Conservation (phyloP, 2,113 vertebrate genomes). For the Meriones unguiculatus region DNA sequence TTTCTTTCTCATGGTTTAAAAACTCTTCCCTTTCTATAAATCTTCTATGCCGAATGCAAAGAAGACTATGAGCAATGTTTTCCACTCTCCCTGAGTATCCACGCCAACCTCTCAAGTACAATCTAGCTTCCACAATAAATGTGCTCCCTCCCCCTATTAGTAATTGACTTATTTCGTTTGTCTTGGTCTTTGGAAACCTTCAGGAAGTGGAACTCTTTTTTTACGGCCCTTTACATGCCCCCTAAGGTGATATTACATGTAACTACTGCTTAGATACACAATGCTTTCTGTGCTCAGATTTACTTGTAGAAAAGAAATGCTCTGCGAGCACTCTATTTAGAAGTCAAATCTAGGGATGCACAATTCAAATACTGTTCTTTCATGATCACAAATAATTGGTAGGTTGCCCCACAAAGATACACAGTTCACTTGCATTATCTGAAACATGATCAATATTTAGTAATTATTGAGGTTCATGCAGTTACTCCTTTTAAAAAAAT, state of each 20-base stretch:
- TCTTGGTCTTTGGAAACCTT: background rate
- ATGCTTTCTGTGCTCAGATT: background rate
- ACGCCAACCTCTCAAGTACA: background rate
- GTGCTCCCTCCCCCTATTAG: background rate
- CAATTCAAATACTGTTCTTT: background rate
- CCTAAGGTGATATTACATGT: background rate
- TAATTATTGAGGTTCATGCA: background rate
- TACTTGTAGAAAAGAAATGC: background rate
- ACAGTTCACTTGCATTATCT: background rate
- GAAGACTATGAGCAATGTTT: background rate
- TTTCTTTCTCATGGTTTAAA: background rate
- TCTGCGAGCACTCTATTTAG: background rate
- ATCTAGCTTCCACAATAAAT: background rate
- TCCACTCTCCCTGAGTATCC: background rate
- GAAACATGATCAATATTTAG: slow-evolving; percentile 37
- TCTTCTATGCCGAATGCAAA: background rate
- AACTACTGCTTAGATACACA: background rate
- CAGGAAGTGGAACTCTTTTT: background rate
- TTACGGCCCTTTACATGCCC: background rate
- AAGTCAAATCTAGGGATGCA: background rate
- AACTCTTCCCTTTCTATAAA: background rate
- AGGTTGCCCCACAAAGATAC: background rate
- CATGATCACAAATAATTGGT: background rate
- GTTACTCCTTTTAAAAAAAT: slow-evolving; percentile 7
- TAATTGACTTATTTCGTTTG: background rate